Evolutionary conservation across 2,113 vertebrate genomes (phyloP), one percentile per base, ranked within the genome.

Genomic region (Syrrhaptes paradoxus): DNA sequence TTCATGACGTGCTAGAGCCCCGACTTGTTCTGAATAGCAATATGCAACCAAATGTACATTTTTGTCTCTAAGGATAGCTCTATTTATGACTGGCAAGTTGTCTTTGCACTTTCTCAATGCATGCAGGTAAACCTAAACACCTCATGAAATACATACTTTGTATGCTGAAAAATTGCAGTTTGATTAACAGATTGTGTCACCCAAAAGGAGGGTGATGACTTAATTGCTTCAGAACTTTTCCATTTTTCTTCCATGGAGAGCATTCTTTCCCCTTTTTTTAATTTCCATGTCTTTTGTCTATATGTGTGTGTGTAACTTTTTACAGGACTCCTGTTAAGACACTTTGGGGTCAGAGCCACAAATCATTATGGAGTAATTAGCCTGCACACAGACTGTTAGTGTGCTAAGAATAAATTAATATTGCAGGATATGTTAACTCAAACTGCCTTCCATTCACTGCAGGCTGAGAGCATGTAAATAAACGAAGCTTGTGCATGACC

Each of bases 291-390:
- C 38, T 41, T 34, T 73, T 22, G 24, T 41, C 52, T n/a, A 16
- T 21, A 11, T 51, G 4, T 49, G 5, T n/a, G 6, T 41, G 12
- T 79, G 65, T 59, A 21, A 51, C 29, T 57, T 70, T 14, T 34
- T 73, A 0, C 6, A 65, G 36, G 49, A 10, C 25, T 85, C 0
- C 0, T 57, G n/a, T 78, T 84, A 59, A 52, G 57, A 76, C 31
- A 31, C 13, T 4, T 6, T 34, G 29, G 61, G 10, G 18, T 49
- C 48, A 87, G 59, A 91, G 29, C 13, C n/a, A 41, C 0, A 2
- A 41, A 15, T 85, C 73, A 36, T 7, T 13, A 11, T 10, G 26
- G 17, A 63, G 25, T 46, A 79, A 41, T 82, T 76, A 58, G 49
- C 49, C 38, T 80, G 7, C 38, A 28, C 38, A 63, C 11, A 67